Conservation (phyloP, 1,140 invertebrate genomes). For the Ceratitis capitata region DNA sequence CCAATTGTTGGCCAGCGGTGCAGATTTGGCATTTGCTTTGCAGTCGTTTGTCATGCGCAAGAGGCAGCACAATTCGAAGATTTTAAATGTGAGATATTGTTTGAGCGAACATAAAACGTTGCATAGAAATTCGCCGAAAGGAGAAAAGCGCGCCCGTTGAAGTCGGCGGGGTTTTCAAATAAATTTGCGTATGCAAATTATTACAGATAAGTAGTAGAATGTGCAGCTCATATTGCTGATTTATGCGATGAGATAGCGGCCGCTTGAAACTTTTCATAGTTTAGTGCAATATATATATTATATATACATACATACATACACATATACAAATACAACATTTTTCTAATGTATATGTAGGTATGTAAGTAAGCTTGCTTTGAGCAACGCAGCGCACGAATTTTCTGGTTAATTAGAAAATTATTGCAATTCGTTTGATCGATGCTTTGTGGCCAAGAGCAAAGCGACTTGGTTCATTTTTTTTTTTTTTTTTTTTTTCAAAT, state of each 20-base stretch:
- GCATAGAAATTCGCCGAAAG: constrained; percentile 7
- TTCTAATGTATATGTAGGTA: not conserved
- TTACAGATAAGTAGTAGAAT: not conserved
- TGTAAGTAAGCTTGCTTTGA: constrained; percentile 1
- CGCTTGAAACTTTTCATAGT: not conserved
- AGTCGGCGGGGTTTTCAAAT: not conserved
- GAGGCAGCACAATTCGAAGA: constrained; percentile 1
- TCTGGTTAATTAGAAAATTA: constrained; percentile 32
- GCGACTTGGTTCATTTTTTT: no score
- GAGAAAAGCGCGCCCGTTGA: not conserved
- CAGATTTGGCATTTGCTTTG: not conserved
- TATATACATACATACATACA: not conserved
- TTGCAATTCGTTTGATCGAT: not conserved
- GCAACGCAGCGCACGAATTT: not conserved
- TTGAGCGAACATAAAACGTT: not conserved
- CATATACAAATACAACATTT: not conserved
- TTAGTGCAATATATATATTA: not conserved
- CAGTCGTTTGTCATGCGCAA: not conserved
- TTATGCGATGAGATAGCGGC: not conserved
- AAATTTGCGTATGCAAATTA: constrained; percentile 31
- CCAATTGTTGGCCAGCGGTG: not conserved
- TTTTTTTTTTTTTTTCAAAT: no score
- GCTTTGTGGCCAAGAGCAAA: not conserved
- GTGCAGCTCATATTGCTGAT: not conserved
- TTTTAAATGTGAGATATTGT: not conserved